Evolutionary conservation across 2,797 vertebrate genomes (phyloP).

Genomic region (Phalanger gymnotis): DNA sequence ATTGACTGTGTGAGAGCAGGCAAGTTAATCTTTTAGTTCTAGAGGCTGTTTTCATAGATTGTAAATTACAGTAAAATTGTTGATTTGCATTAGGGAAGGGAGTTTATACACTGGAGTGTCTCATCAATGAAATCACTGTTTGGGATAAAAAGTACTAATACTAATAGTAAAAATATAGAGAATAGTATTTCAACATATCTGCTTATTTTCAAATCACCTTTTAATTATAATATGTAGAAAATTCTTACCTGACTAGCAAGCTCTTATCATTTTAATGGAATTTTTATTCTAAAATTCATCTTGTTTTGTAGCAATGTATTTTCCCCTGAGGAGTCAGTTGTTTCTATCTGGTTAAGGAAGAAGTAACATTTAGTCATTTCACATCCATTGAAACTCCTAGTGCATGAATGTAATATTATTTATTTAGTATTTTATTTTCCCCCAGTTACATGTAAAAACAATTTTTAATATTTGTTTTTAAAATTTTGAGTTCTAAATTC

Average conservation of each 20-base stretch:
- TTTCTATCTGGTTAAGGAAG: neutral
- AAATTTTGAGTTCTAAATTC: too few relatives aligned
- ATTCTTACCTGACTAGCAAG: neutral
- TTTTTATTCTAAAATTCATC: neutral
- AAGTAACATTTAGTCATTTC: neutral
- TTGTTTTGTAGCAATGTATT: neutral
- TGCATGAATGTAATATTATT: constrained; percentile 2
- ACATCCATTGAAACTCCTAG: neutral
- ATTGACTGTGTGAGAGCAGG: neutral
- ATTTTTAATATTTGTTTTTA: too few relatives aligned
- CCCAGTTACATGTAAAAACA: too few relatives aligned
- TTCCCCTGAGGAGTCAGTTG: neutral
- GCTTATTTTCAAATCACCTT: neutral
- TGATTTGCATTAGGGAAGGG: neutral
- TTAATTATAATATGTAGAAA: neutral
- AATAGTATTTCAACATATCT: neutral
- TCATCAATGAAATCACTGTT: neutral
- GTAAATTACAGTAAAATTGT: neutral
- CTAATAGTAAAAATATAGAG: neutral
- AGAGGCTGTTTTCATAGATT: neutral
- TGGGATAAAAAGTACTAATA: neutral
- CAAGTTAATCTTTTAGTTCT: neutral
- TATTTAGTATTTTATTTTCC: too few relatives aligned
- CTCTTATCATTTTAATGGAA: neutral
- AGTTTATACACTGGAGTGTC: neutral